phyloP scores from a whole-genome alignment of 1,140 invertebrate genomes.

The Dermatophagoides farinae region DNA sequence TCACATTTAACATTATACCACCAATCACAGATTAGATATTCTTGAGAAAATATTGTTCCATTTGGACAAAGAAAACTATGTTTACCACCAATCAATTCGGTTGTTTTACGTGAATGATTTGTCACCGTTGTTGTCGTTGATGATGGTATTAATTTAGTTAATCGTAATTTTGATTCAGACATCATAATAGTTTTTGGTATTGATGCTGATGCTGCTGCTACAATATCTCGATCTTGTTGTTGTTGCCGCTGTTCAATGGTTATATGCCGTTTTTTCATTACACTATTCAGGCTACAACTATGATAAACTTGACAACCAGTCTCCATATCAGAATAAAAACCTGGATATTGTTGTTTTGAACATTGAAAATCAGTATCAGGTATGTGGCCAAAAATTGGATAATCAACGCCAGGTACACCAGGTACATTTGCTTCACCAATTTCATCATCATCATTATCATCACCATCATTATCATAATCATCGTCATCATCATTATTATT shows the following conservation, averaged over 20 bases:
- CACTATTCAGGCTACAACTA: constrained; percentile 7
- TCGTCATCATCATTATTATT: background rate
- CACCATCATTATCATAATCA: background rate
- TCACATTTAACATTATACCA: constrained; percentile 72
- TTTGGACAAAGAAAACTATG: constrained; percentile 54
- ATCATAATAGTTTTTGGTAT: background rate
- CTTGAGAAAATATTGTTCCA: constrained; percentile 33
- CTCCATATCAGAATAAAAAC: constrained; percentile 18
- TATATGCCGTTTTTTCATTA: background rate
- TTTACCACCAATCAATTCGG: background rate
- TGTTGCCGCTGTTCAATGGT: background rate
- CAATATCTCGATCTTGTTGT: background rate
- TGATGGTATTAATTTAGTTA: background rate
- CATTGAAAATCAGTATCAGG: constrained; percentile 17
- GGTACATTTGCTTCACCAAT: constrained; percentile 7
- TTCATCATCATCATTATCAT: background rate
- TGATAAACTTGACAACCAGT: constrained; percentile 17
- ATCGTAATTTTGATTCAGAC: background rate
- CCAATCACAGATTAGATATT: constrained; percentile 37
- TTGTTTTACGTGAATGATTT: background rate
- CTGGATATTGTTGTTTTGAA: constrained; percentile 7
- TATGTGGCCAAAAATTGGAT: constrained; percentile 15
- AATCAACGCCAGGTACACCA: constrained; percentile 15
- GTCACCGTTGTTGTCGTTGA: background rate
- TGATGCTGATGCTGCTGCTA: background rate